Evolutionary conservation across 1,140 invertebrate genomes (phyloP).

Genomic region (Lepidurus arcticus): DNA sequence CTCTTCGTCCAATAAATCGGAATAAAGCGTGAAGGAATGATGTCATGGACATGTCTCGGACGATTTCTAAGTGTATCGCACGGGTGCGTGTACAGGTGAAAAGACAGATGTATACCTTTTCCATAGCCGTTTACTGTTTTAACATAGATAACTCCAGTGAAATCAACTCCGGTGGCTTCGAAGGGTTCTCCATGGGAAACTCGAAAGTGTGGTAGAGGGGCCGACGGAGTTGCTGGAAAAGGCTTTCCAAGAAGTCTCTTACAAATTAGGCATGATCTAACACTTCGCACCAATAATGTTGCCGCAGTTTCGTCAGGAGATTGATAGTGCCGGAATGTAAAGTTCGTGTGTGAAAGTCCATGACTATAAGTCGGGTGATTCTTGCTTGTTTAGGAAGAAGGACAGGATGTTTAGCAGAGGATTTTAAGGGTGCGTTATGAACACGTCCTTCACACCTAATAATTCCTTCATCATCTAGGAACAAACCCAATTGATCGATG

Average conservation of each 20-base stretch:
- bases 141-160: background rate
- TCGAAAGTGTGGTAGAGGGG: too few relatives aligned
- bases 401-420: background rate
- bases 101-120: constrained; percentile 11
- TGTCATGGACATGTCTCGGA: background rate
- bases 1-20: too few relatives aligned
- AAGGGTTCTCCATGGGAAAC: background rate
- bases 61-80: constrained; percentile 16
- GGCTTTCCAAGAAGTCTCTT: too few relatives aligned
- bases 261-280: too few relatives aligned
- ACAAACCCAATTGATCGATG: constrained; percentile 21
- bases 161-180: background rate
- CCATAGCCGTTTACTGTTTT: background rate
- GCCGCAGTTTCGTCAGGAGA: background rate
- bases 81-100: background rate
- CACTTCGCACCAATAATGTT: background rate
- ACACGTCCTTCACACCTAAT: constrained; percentile 19
- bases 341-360: background rate
- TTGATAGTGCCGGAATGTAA: background rate
- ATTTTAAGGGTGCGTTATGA: background rate
- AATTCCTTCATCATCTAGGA: constrained; percentile 26
- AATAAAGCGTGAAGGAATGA: background rate
- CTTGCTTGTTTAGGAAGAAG: background rate
- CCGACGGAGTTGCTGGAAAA: too few relatives aligned
- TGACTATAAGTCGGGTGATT: background rate